phyloP scores from a whole-genome alignment of 2,113 vertebrate genomes.

The Macrotus californicus region DNA sequence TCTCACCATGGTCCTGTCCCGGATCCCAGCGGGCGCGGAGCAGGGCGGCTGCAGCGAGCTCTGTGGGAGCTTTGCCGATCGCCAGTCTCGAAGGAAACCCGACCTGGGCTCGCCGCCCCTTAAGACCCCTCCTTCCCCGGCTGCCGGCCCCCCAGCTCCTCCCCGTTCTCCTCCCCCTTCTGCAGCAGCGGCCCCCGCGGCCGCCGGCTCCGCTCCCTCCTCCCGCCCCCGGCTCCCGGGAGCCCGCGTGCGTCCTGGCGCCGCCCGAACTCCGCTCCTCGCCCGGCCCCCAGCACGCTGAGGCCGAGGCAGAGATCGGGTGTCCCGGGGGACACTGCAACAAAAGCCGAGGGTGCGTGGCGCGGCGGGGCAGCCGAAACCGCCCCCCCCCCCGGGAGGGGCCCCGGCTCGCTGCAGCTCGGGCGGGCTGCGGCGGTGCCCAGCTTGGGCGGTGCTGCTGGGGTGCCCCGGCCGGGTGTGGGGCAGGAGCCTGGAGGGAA shows the following conservation, averaged over 20 bases:
- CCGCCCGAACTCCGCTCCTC: background rate
- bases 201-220: background rate
- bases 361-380: background rate
- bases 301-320: background rate
- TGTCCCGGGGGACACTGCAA: background rate
- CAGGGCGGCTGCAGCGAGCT: background rate
- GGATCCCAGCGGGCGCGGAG: constrained; percentile 22
- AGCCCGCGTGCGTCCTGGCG: background rate
- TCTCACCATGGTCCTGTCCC: constrained; percentile 40
- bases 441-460: constrained; percentile 42
- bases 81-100: constrained; percentile 53
- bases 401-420: constrained; percentile 4
- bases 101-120: constrained; percentile 55
- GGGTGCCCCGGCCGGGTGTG: background rate
- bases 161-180: constrained; percentile 66
- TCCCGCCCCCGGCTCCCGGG: background rate
- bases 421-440: background rate
- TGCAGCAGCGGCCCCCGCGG: constrained; percentile 53
- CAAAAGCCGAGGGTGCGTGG: background rate
- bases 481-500: background rate
- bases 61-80: background rate
- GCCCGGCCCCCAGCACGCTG: background rate
- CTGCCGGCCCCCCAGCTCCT: constrained; percentile 73
- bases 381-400: background rate
- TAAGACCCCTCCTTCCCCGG: constrained; percentile 69